Evolutionary conservation across 2,113 vertebrate species (phyloP), one percentile per base, ranked within the genome.

Genomic region (Tautogolabrus adspersus): DNA sequence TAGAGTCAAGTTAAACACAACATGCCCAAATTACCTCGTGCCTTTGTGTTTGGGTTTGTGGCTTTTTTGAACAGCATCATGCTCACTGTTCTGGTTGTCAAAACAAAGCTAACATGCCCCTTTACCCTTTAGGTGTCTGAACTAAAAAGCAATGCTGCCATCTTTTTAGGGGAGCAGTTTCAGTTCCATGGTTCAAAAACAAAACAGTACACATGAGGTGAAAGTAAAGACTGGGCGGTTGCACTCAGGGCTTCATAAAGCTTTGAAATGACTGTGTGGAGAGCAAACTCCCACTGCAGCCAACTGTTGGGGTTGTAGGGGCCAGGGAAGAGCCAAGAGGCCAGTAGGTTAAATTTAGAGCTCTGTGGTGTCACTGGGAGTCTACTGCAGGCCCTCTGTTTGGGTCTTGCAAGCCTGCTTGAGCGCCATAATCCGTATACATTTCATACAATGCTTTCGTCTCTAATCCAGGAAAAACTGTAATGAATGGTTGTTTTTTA

Each of bases 341-440:
- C 54, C 77, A 57, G 64, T 5, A 51, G 71, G 72, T 76, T 87
- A 69, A 85, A 72, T 89, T 67, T 85, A 85, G 85, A 82, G 59
- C 64, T 63, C 59, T 72, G 76, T 81, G 88, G 79, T 83, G 85
- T 77, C 70, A 70, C 40, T 72, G 67, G 64, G 42, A 85, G 69
- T 79, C 67, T 76, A 72, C 47, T 57, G 59, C 78, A 63, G 18
- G 30, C 46, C 37, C 49, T 54, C 58, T 73, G 55, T 62, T 65
- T 44, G 15, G 49, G 42, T 42, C 38, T 30, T 16, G 26, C 10
- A 23, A 70, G 18, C 23, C 37, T 12, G 47, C 30, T 34, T 56
- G 10, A 47, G 52, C n/a, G 55, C 8, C 34, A 58, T 51, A 72
- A 44, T 51, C 6, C 11, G n/a, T 42, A 65, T 38, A 22, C 68